Conservation (phyloP, 2,888 invertebrate species). For the Callosobruchus maculatus region DNA sequence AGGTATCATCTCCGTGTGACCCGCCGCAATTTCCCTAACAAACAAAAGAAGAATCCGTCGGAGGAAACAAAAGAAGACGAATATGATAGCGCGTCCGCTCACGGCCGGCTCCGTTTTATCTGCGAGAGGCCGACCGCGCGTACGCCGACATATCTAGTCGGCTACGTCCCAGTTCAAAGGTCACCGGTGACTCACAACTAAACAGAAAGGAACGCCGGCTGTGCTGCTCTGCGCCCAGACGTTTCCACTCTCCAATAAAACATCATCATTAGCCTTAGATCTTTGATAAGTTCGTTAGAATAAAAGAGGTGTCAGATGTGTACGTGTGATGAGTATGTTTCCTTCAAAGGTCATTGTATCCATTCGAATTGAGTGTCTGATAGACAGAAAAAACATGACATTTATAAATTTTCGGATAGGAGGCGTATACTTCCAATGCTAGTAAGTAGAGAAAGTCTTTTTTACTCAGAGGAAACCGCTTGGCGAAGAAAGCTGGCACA, state of each 20-base stretch:
- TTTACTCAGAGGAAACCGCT: too few species aligned
- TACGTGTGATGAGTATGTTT: background rate
- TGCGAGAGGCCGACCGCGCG: background rate
- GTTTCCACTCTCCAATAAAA: background rate
- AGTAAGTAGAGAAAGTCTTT: too few species aligned
- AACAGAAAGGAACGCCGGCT: background rate
- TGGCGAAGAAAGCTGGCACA: too few species aligned
- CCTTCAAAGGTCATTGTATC: background rate
- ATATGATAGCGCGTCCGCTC: background rate
- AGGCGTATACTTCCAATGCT: too few species aligned
- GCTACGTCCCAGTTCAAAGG: background rate
- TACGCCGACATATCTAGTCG: background rate
- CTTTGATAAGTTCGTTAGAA: conserved; percentile 11
- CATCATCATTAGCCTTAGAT: conserved; percentile 12
- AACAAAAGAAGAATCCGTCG: background rate
- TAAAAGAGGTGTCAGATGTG: conserved; percentile 10
- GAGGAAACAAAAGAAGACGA: background rate
- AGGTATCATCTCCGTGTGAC: background rate
- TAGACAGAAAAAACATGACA: too few species aligned
- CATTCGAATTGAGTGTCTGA: too few species aligned
- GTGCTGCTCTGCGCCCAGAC: background rate
- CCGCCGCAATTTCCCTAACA: background rate
- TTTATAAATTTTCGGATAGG: too few species aligned
- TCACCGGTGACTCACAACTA: background rate
- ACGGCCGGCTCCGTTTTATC: background rate